These are phyloP conservation scores for Psittacula echo DNA, from an alignment of 2,797 vertebrate species.

Conservation along the genomic window DNA sequence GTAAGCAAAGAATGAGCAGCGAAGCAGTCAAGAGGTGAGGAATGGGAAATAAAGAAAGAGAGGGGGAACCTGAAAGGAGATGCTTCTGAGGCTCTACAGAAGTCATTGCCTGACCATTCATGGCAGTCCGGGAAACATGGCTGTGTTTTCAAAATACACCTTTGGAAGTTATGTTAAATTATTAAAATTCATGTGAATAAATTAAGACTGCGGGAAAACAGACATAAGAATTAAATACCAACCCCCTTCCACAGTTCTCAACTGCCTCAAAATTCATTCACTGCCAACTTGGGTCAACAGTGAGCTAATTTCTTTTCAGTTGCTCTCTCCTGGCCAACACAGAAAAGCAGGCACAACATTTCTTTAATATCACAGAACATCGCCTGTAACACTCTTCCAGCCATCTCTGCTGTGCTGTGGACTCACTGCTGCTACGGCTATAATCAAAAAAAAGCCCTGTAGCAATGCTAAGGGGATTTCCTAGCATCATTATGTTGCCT, in stretches of 20 bases:
- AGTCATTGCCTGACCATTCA: background rate
- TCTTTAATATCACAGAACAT: background rate
- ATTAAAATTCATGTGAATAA: background rate
- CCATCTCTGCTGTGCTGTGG: fast-evolving
- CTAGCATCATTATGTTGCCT: background rate
- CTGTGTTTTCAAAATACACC: background rate
- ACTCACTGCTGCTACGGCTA: background rate
- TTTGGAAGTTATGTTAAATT: background rate
- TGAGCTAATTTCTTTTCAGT: background rate
- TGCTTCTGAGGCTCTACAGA: background rate
- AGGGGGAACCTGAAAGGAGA: background rate
- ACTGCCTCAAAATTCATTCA: background rate
- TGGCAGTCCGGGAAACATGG: background rate
- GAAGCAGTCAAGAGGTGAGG: background rate
- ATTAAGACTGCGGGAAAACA: background rate
- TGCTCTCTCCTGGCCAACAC: background rate
- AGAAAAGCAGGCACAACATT: background rate
- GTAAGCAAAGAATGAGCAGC: background rate
- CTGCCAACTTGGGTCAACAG: background rate
- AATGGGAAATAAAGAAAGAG: background rate
- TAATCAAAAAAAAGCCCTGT: background rate
- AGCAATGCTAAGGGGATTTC: background rate
- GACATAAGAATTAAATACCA: background rate
- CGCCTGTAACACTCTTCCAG: background rate
- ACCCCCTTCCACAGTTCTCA: background rate